Conservation (phyloP, 64 coral and sea anemone species). For the Montipora cactus region DNA sequence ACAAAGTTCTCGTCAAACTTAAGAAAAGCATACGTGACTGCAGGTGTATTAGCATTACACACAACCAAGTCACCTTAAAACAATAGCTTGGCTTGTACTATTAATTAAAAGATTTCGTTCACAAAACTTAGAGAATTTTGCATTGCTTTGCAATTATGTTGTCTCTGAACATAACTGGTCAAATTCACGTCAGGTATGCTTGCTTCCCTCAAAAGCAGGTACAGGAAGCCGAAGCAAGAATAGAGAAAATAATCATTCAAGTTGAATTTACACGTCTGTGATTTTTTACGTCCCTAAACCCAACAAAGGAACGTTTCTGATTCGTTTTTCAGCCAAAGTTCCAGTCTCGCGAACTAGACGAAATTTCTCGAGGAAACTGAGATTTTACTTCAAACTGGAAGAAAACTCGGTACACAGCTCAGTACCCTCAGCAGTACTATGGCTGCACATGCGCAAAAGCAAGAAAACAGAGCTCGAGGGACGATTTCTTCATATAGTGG, state of each 20-base stretch:
- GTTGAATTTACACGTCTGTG: too few relatives aligned
- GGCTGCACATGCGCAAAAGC: constrained; percentile 33
- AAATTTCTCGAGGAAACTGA: constrained; percentile 1
- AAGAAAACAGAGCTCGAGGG: not conserved
- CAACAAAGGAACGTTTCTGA: not conserved
- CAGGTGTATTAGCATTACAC: not conserved
- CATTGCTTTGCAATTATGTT: not conserved
- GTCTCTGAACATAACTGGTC: not conserved
- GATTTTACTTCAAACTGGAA: constrained; percentile 29
- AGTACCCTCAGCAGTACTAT: constrained; percentile 2
- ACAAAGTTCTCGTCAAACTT: not conserved
- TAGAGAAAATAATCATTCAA: too few relatives aligned
- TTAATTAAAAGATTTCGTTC: not conserved
- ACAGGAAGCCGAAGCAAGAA: not conserved
- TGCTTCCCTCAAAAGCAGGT: too few relatives aligned
- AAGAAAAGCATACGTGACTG: not conserved
- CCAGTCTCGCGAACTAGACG: not conserved
- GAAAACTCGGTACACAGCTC: not conserved
- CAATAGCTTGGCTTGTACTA: not conserved
- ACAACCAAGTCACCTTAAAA: not conserved
- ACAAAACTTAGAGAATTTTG: not conserved
- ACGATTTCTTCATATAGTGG: not conserved
- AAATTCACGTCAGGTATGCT: not conserved
- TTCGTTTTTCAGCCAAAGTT: constrained; percentile 18
- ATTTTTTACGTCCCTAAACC: too few relatives aligned